phyloP scores from a whole-genome alignment of 2,797 vertebrate genomes.

The Sebastes dallii region DNA sequence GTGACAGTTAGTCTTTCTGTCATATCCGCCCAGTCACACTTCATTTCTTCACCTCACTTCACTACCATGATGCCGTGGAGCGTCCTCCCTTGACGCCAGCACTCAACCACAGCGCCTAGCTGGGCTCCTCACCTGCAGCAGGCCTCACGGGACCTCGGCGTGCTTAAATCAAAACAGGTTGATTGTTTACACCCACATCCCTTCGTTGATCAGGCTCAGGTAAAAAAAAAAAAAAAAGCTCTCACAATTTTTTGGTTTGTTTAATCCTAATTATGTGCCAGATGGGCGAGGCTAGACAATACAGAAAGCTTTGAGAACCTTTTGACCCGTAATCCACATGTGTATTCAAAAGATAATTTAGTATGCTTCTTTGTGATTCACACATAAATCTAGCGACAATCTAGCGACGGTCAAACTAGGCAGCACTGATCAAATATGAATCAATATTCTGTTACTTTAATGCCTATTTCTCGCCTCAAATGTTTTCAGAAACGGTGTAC shows the following conservation, averaged over 20 bases:
- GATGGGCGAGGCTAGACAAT: not conserved
- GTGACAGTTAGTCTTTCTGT: constrained; percentile 77
- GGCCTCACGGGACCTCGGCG: constrained; percentile 24
- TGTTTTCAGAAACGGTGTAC: too few relatives aligned
- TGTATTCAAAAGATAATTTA: not conserved
- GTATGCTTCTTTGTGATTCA: not conserved
- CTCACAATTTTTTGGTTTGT: constrained; percentile 36
- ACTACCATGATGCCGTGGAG: constrained; percentile 15
- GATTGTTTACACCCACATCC: constrained; percentile 33
- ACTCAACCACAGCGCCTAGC: constrained; percentile 19
- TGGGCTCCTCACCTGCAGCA: constrained; percentile 38
- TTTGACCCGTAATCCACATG: not conserved
- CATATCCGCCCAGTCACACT: constrained; percentile 76
- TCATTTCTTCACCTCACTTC: constrained; percentile 67
- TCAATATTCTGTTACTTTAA: too few relatives aligned
- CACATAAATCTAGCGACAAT: not conserved
- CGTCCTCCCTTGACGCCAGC: constrained; percentile 35
- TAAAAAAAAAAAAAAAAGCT: constrained; percentile 1
- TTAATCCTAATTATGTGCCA: constrained; percentile 33
- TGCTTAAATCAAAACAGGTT: constrained; percentile 12
- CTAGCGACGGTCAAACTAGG: too few relatives aligned
- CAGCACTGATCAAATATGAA: too few relatives aligned
- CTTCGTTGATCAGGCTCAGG: not conserved
- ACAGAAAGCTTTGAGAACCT: constrained; percentile 2
- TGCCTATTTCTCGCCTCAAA: too few relatives aligned